phyloP scores from a whole-genome alignment of 1,140 invertebrate species.

The Rhyzopertha dominica region DNA sequence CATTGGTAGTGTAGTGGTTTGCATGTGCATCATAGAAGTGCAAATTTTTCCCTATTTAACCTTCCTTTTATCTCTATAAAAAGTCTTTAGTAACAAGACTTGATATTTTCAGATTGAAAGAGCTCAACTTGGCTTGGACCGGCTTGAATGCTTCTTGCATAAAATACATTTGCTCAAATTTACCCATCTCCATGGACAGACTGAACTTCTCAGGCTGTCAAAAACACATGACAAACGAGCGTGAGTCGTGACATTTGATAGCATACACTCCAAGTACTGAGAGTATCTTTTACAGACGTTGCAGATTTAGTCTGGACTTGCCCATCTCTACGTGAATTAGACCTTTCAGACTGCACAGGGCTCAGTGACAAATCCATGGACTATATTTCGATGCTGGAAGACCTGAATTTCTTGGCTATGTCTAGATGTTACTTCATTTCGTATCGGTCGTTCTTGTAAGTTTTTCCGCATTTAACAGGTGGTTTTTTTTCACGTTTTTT shows the following conservation, averaged over 20 bases:
- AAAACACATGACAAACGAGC: slow-evolving; percentile 66
- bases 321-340: slow-evolving; percentile 70
- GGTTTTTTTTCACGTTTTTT: slow-evolving; percentile 18
- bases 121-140: slow-evolving; percentile 81
- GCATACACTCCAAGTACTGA: background rate
- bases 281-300: slow-evolving; percentile 57
- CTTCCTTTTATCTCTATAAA: background rate
- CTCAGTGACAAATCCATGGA: slow-evolving; percentile 58
- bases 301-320: slow-evolving; percentile 59
- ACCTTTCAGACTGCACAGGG: slow-evolving; percentile 78
- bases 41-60: background rate
- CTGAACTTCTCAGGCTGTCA: slow-evolving; percentile 78
- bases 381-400: slow-evolving; percentile 57
- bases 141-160: slow-evolving; percentile 57
- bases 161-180: slow-evolving; percentile 54
- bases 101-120: slow-evolving; percentile 55
- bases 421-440: slow-evolving; percentile 78
- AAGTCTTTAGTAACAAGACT: slow-evolving; percentile 6
- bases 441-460: slow-evolving; percentile 57
- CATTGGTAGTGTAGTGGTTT: too few species aligned
- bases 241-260: too few species aligned
- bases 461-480: slow-evolving; percentile 20
- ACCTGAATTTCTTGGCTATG: slow-evolving; percentile 76
- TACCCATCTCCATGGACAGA: slow-evolving; percentile 61
- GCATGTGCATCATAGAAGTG: too few species aligned